These are phyloP conservation scores for Nannoperca australis DNA, from an alignment of 2,797 vertebrate species.

Conservation along the genomic window DNA sequence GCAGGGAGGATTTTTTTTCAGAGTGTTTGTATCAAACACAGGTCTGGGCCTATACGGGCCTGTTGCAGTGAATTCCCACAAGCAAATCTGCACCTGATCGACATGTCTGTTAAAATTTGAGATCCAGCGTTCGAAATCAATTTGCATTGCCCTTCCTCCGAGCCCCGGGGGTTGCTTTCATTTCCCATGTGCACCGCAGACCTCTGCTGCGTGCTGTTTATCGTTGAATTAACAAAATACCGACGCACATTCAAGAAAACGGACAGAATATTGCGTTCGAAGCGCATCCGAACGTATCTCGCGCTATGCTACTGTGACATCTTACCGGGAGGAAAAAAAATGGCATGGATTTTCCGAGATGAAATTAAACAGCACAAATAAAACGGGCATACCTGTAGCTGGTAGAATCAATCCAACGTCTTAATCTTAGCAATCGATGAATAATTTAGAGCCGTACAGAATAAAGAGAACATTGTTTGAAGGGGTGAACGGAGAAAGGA, in stretches of 20 bases:
- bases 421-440: slow-evolving; percentile 30
- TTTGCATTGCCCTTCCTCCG: slow-evolving; percentile 12
- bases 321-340: not conserved
- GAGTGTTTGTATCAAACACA: not conserved
- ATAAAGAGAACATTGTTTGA: slow-evolving; percentile 70
- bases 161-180: not conserved
- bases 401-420: slow-evolving; percentile 52
- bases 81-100: slow-evolving; percentile 61
- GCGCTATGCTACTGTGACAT: slow-evolving; percentile 14
- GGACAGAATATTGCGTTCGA: slow-evolving; percentile 14
- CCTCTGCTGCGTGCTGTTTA: not conserved
- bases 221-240: not conserved
- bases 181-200: not conserved
- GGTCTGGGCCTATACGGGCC: slow-evolving; percentile 43
- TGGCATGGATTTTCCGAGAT: not conserved
- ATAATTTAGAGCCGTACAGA: slow-evolving; percentile 24
- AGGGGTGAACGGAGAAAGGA: slow-evolving; percentile 38
- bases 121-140: slow-evolving; percentile 12
- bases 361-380: not conserved
- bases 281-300: slow-evolving; percentile 42
- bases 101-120: slow-evolving; percentile 8
- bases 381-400: slow-evolving; percentile 64
- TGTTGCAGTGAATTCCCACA: slow-evolving; percentile 42
- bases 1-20: too few species aligned
- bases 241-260: slow-evolving; percentile 21